Percentiles rank a stretch among this genome's conserved stretches.
These are phyloP conservation scores for Drosophila seclusa DNA, from an alignment of 2,888 invertebrate genomes.

Conservation along the genomic window DNA sequence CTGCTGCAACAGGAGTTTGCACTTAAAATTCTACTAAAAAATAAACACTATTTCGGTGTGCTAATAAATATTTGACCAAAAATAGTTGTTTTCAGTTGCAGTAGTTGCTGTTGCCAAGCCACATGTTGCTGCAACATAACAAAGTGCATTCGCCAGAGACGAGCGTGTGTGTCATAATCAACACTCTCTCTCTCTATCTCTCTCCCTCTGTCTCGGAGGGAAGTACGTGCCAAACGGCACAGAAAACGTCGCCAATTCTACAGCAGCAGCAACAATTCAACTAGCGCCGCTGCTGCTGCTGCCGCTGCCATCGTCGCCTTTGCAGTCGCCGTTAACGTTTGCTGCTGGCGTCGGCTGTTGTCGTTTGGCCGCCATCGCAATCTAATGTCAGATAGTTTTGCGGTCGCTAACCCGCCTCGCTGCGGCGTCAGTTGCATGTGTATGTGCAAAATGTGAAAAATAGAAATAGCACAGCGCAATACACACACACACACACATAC, in stretches of 20 bases:
- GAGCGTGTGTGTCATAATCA: slow-evolving; percentile 54
- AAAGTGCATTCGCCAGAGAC: slow-evolving; percentile 36
- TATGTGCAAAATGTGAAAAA: slow-evolving; percentile 56
- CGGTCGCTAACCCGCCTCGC: slow-evolving; percentile 84
- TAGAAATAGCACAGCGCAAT: slow-evolving; percentile 60
- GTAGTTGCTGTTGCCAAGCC: slow-evolving; percentile 46
- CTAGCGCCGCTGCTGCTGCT: slow-evolving; percentile 14
- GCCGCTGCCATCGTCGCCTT: slow-evolving; percentile 3
- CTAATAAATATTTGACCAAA: slow-evolving; percentile 45
- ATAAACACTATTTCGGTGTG: slow-evolving; percentile 6
- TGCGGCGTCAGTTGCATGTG: slow-evolving; percentile 31
- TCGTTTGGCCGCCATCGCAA: slow-evolving; percentile 85
- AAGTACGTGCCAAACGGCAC: slow-evolving; percentile 68
- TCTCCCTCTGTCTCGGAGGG: background rate
- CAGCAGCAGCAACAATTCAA: slow-evolving; percentile 24
- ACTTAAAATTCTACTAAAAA: slow-evolving; percentile 65
- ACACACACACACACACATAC: slow-evolving; percentile 38
- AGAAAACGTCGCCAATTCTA: slow-evolving; percentile 44
- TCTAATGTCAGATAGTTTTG: slow-evolving; percentile 85
- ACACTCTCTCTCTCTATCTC: background rate
- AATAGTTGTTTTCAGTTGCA: slow-evolving; percentile 28
- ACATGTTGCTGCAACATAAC: slow-evolving; percentile 59
- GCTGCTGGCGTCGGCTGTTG: slow-evolving; percentile 83
- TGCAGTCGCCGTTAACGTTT: slow-evolving; percentile 29
- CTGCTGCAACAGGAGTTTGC: slow-evolving; percentile 68